A percentile compares a stretch with the other conserved stretches of the same genome.
Evolutionary conservation across 1,140 invertebrate species (phyloP).

Genomic region (Drosophila funebris): DNA sequence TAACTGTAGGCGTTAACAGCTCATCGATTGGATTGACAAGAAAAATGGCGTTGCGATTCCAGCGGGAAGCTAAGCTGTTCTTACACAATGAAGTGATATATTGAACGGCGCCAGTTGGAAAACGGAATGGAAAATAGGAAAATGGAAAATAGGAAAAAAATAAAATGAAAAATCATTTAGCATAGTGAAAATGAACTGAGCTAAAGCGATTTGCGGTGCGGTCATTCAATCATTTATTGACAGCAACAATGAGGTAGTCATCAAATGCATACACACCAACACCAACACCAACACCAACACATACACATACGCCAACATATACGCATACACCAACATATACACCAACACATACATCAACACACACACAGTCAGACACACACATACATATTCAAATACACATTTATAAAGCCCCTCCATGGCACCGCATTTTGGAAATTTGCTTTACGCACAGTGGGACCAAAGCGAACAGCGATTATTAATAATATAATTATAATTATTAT

Average conservation of each 20-base stretch:
- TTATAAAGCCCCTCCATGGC: background rate
- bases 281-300: background rate
- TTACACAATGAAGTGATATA: slow-evolving; percentile 57
- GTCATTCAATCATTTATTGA: slow-evolving; percentile 59
- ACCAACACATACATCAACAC: background rate
- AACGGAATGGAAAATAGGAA: background rate
- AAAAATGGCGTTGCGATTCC: slow-evolving; percentile 59
- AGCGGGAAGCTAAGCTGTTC: background rate
- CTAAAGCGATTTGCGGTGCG: slow-evolving; percentile 1
- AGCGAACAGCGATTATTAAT: too few relatives aligned
- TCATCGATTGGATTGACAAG: slow-evolving; percentile 39
- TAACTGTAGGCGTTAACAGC: too few relatives aligned
- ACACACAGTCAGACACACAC: background rate
- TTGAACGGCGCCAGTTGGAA: background rate
- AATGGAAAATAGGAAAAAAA: slow-evolving; percentile 3
- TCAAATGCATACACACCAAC: slow-evolving; percentile 5
- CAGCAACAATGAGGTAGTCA: slow-evolving; percentile 42
- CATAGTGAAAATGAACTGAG: background rate
- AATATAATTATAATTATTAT: background rate
- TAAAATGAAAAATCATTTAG: too few relatives aligned
- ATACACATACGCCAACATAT: background rate
- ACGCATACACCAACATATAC: too few relatives aligned
- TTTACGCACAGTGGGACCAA: slow-evolving; percentile 1
- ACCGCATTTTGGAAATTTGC: slow-evolving; percentile 1
- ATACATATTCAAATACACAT: background rate